Evolutionary conservation across 2,888 invertebrate genomes (phyloP), one percentile per base, ranked within the genome.

Genomic region (Eilema depressum): DNA sequence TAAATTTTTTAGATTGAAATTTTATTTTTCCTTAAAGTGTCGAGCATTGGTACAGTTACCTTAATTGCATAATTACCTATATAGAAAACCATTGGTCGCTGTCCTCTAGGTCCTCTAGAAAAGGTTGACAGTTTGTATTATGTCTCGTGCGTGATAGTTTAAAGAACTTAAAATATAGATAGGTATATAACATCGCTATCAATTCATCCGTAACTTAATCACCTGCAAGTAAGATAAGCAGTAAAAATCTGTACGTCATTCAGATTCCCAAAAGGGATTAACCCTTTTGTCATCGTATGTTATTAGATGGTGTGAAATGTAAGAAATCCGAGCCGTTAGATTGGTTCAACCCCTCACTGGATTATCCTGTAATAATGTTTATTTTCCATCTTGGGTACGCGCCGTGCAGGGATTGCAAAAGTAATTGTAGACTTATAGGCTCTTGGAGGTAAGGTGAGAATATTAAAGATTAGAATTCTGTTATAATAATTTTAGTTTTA

Each of bases 331-430:
- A 79, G 82, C 79, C 82, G 80, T 84, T 82, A 85, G 85, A 89
- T 88, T 87, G 86, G 79, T 83, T 82, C 78, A 78, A 78, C 85
- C 88, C 87, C 83, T 85, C 77, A 71, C 66, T 69, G 85, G 90
- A 87, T 90, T 90, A 89, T 83, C 83, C 82, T 83, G 87, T 89
- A 88, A 90, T 87, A 89, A 89, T 91, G 89, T 91, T 91, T 91
- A 86, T 86, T 85, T 90, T 89, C 85, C 85, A 89, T 89, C 87
- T 88, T 83, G 67, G 76, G 79, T 77, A 76, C 56, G 65, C 68
- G 59, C 65, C 73, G 76, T 60, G 74, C 75, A 60, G 70, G 79
- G 83, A 82, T 83, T 82, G 79, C 47, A 70, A 76, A 80, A 77
- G 77, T 82, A 80, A 84, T 80, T 74, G 76, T 70, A 59, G 67